A percentile compares a stretch with the other conserved stretches of the same genome.
Evolutionary conservation across 2,888 invertebrate genomes (phyloP).

Genomic region (Actias luna): DNA sequence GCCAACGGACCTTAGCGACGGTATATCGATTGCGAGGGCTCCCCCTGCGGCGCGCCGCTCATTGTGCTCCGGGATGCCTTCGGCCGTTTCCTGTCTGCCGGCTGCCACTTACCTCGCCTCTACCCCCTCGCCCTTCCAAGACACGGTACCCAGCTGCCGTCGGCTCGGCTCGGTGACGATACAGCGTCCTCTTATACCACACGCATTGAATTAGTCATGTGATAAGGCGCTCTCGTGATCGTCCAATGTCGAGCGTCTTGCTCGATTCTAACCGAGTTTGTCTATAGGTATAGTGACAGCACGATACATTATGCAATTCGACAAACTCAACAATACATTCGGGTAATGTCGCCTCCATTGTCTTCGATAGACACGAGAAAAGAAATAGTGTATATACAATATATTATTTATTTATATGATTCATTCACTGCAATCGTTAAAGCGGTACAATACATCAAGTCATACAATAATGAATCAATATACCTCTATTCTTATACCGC

Average conservation of each 20-base stretch:
- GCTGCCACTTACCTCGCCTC: constrained; percentile 38
- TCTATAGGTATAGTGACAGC: background rate
- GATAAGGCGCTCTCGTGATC: constrained; percentile 1
- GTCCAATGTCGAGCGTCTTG: background rate
- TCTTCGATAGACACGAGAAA: background rate
- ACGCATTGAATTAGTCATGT: constrained; percentile 4
- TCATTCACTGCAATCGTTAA: too few relatives aligned
- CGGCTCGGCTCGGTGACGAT: constrained; percentile 28
- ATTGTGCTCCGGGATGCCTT: constrained; percentile 79
- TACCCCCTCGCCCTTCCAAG: constrained; percentile 43
- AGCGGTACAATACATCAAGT: background rate
- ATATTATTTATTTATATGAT: too few relatives aligned
- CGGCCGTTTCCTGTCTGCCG: constrained; percentile 69
- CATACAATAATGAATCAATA: background rate
- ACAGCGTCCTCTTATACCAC: constrained; percentile 12
- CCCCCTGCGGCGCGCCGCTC: constrained; percentile 79
- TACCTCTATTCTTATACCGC: background rate
- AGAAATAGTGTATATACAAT: too few relatives aligned
- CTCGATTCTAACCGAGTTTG: background rate
- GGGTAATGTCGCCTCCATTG: background rate
- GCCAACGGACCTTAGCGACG: constrained; percentile 82
- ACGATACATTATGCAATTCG: background rate
- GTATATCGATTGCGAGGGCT: constrained; percentile 82
- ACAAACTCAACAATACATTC: background rate
- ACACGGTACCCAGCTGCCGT: constrained; percentile 69